Percentiles rank a stretch among this genome's conserved stretches.
Evolutionary conservation across 2,113 vertebrate species (phyloP).

Genomic region (Leucoraja erinaceus): DNA sequence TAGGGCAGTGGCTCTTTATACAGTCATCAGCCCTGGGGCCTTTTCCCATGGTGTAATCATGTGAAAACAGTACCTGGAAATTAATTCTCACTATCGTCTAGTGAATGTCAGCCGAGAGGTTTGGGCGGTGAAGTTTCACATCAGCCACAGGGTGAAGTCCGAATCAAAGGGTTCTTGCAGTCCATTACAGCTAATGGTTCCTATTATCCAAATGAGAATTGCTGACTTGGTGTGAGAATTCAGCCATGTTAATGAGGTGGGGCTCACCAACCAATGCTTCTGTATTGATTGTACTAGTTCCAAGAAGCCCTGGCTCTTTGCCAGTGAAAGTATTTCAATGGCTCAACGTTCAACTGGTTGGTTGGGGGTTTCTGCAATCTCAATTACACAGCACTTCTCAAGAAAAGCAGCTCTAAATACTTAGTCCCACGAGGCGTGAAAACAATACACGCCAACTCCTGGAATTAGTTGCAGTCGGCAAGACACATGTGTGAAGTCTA

Average conservation of each 20-base stretch:
- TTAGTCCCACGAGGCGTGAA: background rate
- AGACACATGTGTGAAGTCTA: background rate
- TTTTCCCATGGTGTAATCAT: background rate
- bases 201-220: background rate
- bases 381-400: background rate
- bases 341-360: background rate
- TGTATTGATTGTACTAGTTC: background rate
- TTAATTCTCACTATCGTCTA: too few relatives aligned
- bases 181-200: background rate
- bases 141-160: too few relatives aligned
- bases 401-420: background rate
- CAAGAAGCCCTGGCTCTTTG: background rate
- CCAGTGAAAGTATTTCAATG: background rate
- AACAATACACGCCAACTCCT: background rate
- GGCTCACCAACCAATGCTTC: background rate
- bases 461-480: background rate
- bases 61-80: background rate
- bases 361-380: background rate
- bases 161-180: background rate
- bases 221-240: background rate
- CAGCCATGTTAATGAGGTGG: background rate
- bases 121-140: too few relatives aligned
- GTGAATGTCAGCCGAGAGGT: too few relatives aligned
- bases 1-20: background rate
- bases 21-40: background rate